These are phyloP conservation scores for Andricus quercusramuli DNA, from an alignment of 2,888 invertebrate genomes.

Conservation along the genomic window DNA sequence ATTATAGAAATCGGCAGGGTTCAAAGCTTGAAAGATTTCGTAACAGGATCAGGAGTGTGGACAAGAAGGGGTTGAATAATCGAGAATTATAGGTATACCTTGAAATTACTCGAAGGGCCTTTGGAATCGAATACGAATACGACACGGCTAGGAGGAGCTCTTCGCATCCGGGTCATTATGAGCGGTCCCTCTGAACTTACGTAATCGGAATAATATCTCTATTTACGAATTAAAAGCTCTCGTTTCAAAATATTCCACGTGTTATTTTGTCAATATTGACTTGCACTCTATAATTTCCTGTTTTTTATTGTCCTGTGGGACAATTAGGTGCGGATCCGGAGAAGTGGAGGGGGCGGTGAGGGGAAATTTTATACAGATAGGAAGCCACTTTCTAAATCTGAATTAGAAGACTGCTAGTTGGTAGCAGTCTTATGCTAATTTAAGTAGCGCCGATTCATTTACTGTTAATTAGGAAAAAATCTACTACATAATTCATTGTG, in stretches of 20 bases:
- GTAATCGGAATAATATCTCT: constrained; percentile 70
- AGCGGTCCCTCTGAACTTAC: constrained; percentile 67
- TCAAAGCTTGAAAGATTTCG: constrained; percentile 53
- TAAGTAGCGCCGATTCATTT: no score
- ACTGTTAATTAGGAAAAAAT: no score
- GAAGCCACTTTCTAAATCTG: no score
- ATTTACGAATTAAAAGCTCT: constrained; percentile 74
- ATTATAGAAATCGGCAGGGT: constrained; percentile 49
- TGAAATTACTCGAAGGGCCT: constrained; percentile 59
- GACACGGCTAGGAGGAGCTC: constrained; percentile 67
- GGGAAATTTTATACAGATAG: no score
- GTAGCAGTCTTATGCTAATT: no score
- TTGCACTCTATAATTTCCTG: constrained; percentile 44
- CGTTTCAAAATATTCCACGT: constrained; percentile 73
- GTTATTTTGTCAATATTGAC: constrained; percentile 72
- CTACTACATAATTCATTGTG: no score
- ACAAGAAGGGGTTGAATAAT: constrained; percentile 59
- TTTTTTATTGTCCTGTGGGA: not conserved
- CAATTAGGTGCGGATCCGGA: no score
- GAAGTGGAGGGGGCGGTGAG: no score
- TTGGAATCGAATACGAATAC: constrained; percentile 70
- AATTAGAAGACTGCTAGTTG: no score
- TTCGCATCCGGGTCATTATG: constrained; percentile 74
- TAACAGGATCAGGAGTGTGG: constrained; percentile 58
- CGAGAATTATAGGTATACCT: constrained; percentile 61